phyloP scores from a whole-genome alignment of 2,113 vertebrate species.

The Chloropsis hardwickii region DNA sequence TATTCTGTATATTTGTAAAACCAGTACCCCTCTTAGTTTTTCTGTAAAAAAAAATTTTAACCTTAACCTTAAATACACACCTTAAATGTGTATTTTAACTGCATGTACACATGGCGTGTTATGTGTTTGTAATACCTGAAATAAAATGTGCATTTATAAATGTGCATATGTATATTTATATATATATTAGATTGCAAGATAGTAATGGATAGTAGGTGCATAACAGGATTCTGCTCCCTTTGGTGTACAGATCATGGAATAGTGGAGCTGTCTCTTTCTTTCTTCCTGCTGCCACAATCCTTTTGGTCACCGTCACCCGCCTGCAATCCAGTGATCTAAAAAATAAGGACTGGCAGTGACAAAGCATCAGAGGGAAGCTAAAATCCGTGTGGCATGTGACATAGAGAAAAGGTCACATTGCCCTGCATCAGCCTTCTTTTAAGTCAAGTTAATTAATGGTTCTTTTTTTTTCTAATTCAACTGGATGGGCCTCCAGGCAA shows the following conservation, averaged over 20 bases:
- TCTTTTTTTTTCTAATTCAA: constrained; percentile 64
- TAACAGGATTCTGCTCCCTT: background rate
- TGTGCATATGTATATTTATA: too few species aligned
- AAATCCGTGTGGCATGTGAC: constrained; percentile 72
- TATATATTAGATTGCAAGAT: background rate
- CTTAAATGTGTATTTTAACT: background rate
- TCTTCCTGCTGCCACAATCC: background rate
- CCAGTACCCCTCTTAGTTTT: background rate
- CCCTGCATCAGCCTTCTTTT: constrained; percentile 64
- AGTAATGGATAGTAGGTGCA: background rate
- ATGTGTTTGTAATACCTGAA: background rate
- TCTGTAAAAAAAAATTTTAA: background rate
- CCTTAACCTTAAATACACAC: background rate
- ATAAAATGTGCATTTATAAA: background rate
- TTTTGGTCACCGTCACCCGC: background rate
- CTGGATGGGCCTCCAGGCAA: constrained; percentile 70
- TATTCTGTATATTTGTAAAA: background rate
- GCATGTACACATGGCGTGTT: rapidly evolving
- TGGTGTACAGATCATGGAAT: background rate
- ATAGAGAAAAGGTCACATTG: constrained; percentile 75
- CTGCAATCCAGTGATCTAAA: background rate
- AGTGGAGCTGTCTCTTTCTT: background rate
- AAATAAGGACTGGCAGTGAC: constrained; percentile 36
- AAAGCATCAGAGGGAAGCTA: constrained; percentile 42
- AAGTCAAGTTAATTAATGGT: constrained; percentile 73